phyloP scores from a whole-genome alignment of 2,888 invertebrate species.

The Sycophila texana region DNA sequence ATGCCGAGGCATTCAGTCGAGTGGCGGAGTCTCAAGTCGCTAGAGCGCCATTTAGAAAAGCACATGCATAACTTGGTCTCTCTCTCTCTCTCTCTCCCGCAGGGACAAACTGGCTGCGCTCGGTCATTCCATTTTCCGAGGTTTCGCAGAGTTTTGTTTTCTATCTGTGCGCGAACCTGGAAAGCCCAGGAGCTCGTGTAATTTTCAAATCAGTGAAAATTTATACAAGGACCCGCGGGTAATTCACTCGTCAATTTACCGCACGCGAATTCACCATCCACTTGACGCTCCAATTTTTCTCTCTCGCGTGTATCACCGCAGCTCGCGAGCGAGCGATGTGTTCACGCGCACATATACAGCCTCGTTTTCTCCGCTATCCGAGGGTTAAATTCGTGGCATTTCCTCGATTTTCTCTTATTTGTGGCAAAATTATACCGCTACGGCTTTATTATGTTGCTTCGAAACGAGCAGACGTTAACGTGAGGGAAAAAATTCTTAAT shows the following conservation, averaged over 20 bases:
- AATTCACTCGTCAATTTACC: slow-evolving; percentile 37
- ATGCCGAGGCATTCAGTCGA: too few species aligned
- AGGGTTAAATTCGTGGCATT: too few species aligned
- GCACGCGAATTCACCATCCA: slow-evolving; percentile 41
- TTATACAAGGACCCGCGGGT: slow-evolving; percentile 18
- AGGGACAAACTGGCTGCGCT: neutral
- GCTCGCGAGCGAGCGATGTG: neutral
- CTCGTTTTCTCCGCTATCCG: too few species aligned
- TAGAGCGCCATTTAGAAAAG: slow-evolving; percentile 15
- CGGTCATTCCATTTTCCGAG: slow-evolving; percentile 6
- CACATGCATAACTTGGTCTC: neutral
- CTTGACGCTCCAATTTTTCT: slow-evolving; percentile 35
- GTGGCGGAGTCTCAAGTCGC: too few species aligned
- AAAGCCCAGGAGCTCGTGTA: slow-evolving; percentile 9
- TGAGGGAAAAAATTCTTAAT: too few species aligned
- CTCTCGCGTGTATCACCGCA: neutral
- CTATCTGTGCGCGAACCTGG: slow-evolving; percentile 30
- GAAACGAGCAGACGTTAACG: too few species aligned
- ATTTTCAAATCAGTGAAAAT: slow-evolving; percentile 44
- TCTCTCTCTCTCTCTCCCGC: neutral
- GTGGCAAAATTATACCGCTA: too few species aligned
- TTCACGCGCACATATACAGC: too few species aligned
- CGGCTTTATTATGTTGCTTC: too few species aligned
- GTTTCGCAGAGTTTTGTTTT: slow-evolving; percentile 25
- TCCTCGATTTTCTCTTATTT: too few species aligned